These are phyloP conservation scores for Yponomeuta malinellus DNA, from an alignment of 2,888 invertebrate genomes.

Conservation along the genomic window DNA sequence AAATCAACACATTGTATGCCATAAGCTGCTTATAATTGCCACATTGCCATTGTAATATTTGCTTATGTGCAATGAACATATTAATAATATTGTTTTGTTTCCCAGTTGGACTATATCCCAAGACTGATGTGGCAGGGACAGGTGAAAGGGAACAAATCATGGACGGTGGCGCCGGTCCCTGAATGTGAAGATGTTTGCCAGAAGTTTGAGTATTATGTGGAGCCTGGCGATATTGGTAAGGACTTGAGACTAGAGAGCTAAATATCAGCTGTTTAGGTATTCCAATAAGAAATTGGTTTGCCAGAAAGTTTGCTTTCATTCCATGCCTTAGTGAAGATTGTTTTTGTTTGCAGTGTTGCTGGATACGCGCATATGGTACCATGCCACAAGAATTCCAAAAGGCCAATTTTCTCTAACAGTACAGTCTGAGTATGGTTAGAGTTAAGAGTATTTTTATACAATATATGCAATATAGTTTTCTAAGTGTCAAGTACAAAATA, in stretches of 20 bases:
- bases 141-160: constrained; percentile 88
- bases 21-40: neutral
- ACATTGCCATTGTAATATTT: too few relatives aligned
- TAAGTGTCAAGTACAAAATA: constrained; percentile 25
- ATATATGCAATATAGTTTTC: constrained; percentile 38
- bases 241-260: constrained; percentile 19
- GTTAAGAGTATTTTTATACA: constrained; percentile 21
- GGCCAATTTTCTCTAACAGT: constrained; percentile 90
- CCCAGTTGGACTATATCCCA: constrained; percentile 91
- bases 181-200: constrained; percentile 89
- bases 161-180: constrained; percentile 89
- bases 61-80: too few relatives aligned
- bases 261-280: too few relatives aligned
- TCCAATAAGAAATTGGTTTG: too few relatives aligned
- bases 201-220: constrained; percentile 84
- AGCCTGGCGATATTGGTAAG: constrained; percentile 90
- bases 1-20: neutral
- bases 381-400: constrained; percentile 87
- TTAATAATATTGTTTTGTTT: constrained; percentile 21
- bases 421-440: constrained; percentile 92
- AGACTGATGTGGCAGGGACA: constrained; percentile 97
- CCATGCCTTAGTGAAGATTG: too few relatives aligned
- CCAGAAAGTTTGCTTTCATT: too few relatives aligned
- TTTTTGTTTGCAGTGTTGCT: constrained; percentile 78
- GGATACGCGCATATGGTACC: constrained; percentile 95